phyloP scores from a whole-genome alignment of 2,888 invertebrate genomes.

The Chrysodeixis includens region DNA sequence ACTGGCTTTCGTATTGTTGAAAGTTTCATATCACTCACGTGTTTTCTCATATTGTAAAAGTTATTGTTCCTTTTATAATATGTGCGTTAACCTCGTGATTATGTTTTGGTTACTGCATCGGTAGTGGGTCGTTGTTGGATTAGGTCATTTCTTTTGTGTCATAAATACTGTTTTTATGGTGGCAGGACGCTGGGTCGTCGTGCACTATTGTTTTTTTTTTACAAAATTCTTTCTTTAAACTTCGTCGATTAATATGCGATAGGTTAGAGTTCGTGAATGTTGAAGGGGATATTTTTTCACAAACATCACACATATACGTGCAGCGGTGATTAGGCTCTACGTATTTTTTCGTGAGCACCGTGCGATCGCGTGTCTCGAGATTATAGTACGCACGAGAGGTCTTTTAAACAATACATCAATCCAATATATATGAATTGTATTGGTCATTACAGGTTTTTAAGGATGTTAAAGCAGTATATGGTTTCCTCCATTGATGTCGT shows the following conservation, averaged over 20 bases:
- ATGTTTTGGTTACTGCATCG: constrained; percentile 1
- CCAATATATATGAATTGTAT: neutral
- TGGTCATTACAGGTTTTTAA: neutral
- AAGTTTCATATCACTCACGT: constrained; percentile 25
- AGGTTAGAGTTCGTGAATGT: neutral
- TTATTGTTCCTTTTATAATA: neutral
- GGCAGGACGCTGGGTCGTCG: too few relatives aligned
- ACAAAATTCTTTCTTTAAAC: too few relatives aligned
- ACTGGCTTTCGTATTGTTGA: constrained; percentile 27
- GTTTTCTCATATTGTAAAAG: constrained; percentile 8
- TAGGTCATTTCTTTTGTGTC: neutral
- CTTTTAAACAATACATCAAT: neutral
- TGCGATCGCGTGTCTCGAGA: neutral
- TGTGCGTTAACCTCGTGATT: neutral
- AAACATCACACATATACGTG: neutral
- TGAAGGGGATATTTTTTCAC: neutral
- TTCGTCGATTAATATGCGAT: too few relatives aligned
- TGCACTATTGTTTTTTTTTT: too few relatives aligned
- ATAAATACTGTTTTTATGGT: too few relatives aligned
- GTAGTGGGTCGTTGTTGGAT: neutral
- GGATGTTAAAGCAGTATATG: neutral
- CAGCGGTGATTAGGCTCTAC: neutral
- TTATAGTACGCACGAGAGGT: neutral
- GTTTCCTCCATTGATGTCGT: neutral
- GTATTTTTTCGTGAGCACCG: neutral